Percentiles rank a stretch among this genome's conserved stretches.
phyloP scores from a whole-genome alignment of 1,140 invertebrate species.

The Aphidius gifuensis region DNA sequence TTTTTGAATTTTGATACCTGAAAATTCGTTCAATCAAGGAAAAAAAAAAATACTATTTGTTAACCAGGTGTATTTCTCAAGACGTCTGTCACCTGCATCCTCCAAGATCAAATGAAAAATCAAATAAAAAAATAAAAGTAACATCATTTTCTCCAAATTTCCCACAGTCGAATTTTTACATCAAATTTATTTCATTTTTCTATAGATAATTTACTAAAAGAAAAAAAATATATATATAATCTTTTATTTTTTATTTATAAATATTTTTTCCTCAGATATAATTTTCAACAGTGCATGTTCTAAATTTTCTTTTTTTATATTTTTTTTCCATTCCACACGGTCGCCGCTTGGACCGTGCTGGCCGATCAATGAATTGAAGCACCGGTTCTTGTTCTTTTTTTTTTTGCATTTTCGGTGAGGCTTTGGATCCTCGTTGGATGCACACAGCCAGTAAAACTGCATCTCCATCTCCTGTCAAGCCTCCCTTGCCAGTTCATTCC shows the following conservation, averaged over 20 bases:
- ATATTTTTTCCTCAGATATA: neutral
- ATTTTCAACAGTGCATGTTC: neutral
- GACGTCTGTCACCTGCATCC: conserved; percentile 40
- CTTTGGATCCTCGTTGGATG: conserved; percentile 34
- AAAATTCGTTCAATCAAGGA: conserved; percentile 20
- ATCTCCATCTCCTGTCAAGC: conserved; percentile 32
- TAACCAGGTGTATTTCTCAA: conserved; percentile 40
- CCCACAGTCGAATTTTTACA: too few relatives aligned
- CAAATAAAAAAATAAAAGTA: too few relatives aligned
- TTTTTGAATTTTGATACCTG: neutral
- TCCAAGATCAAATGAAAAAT: neutral
- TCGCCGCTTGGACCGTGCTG: conserved; percentile 47
- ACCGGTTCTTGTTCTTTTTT: conserved; percentile 43
- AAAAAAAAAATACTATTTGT: conserved; percentile 7
- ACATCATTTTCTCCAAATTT: too few relatives aligned
- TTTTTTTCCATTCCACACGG: conserved; percentile 45
- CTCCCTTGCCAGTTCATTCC: conserved; percentile 37
- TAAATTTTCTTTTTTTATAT: conserved; percentile 11
- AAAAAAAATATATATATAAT: too few relatives aligned
- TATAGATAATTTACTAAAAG: too few relatives aligned
- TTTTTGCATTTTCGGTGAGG: conserved; percentile 40
- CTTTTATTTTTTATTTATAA: too few relatives aligned
- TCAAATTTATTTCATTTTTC: too few relatives aligned
- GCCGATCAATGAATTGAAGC: conserved; percentile 58
- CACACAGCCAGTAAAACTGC: conserved; percentile 26